Percentiles rank a stretch among this genome's conserved stretches.
Evolutionary conservation across 1,140 invertebrate species (phyloP).

Genomic region (Meloidogyne floridensis): DNA sequence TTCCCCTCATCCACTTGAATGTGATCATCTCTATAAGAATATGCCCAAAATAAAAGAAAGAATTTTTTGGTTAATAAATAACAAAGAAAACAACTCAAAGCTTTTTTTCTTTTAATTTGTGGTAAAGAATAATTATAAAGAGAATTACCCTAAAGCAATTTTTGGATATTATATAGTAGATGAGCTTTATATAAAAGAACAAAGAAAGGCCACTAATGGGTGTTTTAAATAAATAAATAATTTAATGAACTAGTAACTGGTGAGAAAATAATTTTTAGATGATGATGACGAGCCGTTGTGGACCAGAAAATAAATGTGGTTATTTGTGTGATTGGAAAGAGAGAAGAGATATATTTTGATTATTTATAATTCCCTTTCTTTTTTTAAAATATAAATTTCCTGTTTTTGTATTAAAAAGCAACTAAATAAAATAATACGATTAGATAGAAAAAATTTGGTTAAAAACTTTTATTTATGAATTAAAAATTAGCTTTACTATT

Average conservation of each 20-base stretch:
- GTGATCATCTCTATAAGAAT: background rate
- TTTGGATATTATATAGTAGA: too few relatives aligned
- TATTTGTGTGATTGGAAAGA: background rate
- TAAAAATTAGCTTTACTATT: too few relatives aligned
- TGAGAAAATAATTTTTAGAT: background rate
- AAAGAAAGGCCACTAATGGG: background rate
- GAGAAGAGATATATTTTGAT: background rate
- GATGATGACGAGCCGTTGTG: background rate
- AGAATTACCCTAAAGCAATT: too few relatives aligned
- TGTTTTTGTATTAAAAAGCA: background rate
- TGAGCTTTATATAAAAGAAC: background rate
- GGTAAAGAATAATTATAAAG: too few relatives aligned
- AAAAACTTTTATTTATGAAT: too few relatives aligned
- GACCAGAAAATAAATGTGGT: background rate
- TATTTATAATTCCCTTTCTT: background rate
- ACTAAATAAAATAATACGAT: background rate
- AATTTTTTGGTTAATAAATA: background rate
- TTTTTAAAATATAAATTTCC: too few relatives aligned
- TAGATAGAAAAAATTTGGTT: background rate
- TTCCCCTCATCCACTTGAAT: background rate
- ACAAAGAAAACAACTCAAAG: background rate
- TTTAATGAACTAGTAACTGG: background rate
- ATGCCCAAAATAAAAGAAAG: background rate
- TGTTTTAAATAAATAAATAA: background rate
- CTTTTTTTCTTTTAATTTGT: too few relatives aligned